Evolutionary conservation across 2,113 vertebrate species (phyloP).

Genomic region (Microtus montanus): DNA sequence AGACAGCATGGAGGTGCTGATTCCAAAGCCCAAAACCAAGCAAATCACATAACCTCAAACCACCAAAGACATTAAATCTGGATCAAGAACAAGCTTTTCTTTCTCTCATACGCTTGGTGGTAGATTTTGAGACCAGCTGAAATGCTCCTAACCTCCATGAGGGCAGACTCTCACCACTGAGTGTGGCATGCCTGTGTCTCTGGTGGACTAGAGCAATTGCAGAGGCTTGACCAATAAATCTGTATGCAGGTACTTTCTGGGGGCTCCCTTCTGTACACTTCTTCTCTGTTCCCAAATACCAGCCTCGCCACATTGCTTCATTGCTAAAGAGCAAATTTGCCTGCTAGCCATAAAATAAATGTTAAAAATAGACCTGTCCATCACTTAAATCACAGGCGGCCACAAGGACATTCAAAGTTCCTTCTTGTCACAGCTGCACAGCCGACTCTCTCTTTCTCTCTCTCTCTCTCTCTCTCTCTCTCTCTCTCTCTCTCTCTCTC

Average conservation of each 20-base stretch:
- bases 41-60: not conserved
- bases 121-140: too few relatives aligned
- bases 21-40: not conserved
- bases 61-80: not conserved
- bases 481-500: not conserved
- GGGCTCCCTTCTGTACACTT: fast-evolving
- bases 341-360: not conserved
- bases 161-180: fast-evolving
- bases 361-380: not conserved
- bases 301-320: not conserved
- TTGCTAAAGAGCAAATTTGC: not conserved
- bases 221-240: not conserved
- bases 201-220: fast-evolving
- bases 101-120: fast-evolving
- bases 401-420: not conserved
- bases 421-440: not conserved
- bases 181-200: too few relatives aligned
- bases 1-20: not conserved
- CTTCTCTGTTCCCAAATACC: not conserved
- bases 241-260: not conserved
- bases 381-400: not conserved
- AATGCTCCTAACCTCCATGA: fast-evolving
- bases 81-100: too few relatives aligned
- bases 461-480: not conserved
- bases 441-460: not conserved